Conservation (phyloP, 1,140 invertebrate species). For the Drosophila bipectinata region DNA sequence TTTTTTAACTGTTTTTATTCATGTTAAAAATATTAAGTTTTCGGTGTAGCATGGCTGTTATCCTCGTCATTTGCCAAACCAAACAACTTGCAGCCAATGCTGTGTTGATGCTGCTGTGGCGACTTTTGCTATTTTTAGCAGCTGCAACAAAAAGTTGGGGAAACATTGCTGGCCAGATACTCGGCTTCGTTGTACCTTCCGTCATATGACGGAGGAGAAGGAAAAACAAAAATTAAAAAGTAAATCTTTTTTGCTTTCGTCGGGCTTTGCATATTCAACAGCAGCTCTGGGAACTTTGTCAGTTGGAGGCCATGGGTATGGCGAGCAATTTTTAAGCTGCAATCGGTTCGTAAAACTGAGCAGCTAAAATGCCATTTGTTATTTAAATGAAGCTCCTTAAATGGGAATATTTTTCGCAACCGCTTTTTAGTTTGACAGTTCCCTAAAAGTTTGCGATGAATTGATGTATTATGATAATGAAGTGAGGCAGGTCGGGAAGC, state of each 20-base stretch:
- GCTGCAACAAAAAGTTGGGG: conserved; percentile 55
- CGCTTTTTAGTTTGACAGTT: conserved; percentile 25
- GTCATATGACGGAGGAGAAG: conserved; percentile 37
- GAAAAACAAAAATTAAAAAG: conserved; percentile 40
- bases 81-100: conserved; percentile 74
- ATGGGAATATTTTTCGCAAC: conserved; percentile 13
- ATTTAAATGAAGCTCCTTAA: conserved; percentile 39
- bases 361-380: conserved; percentile 23
- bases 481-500: neutral
- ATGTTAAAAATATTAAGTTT: neutral
- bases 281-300: conserved; percentile 18
- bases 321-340: conserved; percentile 22
- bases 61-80: conserved; percentile 60
- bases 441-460: conserved; percentile 15
- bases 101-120: conserved; percentile 49
- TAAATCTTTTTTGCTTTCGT: conserved; percentile 37
- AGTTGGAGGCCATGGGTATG: conserved; percentile 19
- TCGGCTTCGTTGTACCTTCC: conserved; percentile 58
- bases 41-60: conserved; percentile 3
- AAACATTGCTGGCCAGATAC: conserved; percentile 57
- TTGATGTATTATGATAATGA: conserved; percentile 29
- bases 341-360: conserved; percentile 19
- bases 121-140: conserved; percentile 72
- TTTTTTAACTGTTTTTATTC: neutral
- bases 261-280: conserved; percentile 61